Evolutionary conservation across 2,797 vertebrate species (phyloP), one percentile per base, ranked within the genome.

Genomic region (Phrynocephalus forsythii): DNA sequence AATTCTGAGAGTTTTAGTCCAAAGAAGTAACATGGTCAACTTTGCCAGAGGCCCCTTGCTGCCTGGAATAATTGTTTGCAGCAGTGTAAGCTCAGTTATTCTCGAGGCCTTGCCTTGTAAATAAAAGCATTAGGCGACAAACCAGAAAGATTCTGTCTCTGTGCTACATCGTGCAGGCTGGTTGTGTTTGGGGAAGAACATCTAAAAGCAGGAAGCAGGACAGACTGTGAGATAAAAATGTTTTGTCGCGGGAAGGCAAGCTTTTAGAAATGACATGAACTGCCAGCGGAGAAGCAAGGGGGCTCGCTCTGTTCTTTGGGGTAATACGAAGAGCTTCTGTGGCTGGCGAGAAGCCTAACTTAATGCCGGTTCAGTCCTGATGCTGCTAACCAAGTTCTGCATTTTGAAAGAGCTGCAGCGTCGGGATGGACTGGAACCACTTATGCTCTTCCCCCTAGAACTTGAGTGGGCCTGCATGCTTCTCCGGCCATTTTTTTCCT

Each of bases 361-460:
- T 28, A 24, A 24, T 86, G 87, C 69, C 84, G 75, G 48, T 0
- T 16, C n/a, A 0, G 0, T 20, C 77, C 6, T 0, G 18, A 79
- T 2, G 0, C 80, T 0, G 0, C 44, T 52, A 56, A 83, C 52
- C 5, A 38, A 78, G 30, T 18, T 10, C 28, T 22, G 20, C 20
- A 8, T 10, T 73, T 60, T 63, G 33, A 16, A 11, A 16, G 22
- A 20, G 13, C 18, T 80, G 48, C 50, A 73, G n/a, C 11, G 11
- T 38, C 38, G 28, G 22, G 50, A 6, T 63, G 50, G n/a, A 7
- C 13, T 10, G 8, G 44, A 48, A 24, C 6, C 15, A 10, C 16
- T 11, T 10, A 5, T 6, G 18, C n/a, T 26, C 16, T 7, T 22
- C n/a, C 22, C 26, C 15, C 20, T 33, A 18, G 26, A 44, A 33